phyloP scores from a whole-genome alignment of 2,888 invertebrate genomes.

The Neria commutata region DNA sequence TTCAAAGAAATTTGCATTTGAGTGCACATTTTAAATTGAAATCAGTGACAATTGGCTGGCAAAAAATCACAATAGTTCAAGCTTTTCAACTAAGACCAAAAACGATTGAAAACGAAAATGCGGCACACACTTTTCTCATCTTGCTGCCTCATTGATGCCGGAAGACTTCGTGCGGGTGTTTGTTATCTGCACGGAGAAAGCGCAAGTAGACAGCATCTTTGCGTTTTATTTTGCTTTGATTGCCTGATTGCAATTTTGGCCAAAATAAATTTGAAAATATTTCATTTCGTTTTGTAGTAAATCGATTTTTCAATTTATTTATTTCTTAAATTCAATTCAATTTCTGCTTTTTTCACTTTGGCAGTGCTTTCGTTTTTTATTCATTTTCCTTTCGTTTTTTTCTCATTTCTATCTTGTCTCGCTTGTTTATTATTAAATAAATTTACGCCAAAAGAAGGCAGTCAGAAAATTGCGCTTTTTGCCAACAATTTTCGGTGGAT shows the following conservation, averaged over 20 bases:
- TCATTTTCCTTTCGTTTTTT: background rate
- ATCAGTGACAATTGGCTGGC: slow-evolving; percentile 4
- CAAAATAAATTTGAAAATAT: background rate
- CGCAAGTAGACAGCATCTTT: slow-evolving; percentile 27
- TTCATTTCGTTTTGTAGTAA: background rate
- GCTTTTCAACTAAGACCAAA: slow-evolving; percentile 9
- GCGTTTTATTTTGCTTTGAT: background rate
- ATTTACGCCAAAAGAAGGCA: slow-evolving; percentile 12
- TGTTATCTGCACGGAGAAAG: slow-evolving; percentile 10
- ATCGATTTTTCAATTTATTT: background rate
- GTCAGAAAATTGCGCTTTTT: slow-evolving; percentile 18
- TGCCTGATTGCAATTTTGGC: background rate
- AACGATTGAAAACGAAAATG: slow-evolving; percentile 18
- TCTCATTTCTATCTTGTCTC: background rate
- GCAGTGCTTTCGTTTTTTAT: background rate
- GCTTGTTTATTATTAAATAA: slow-evolving; percentile 24
- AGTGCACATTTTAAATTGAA: slow-evolving; percentile 29
- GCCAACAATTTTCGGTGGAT: slow-evolving; percentile 20
- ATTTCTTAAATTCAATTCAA: slow-evolving; percentile 4
- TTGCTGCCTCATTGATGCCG: slow-evolving; percentile 41
- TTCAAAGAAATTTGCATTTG: slow-evolving; percentile 14
- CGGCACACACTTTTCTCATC: slow-evolving; percentile 11
- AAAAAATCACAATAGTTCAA: slow-evolving; percentile 3
- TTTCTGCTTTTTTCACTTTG: slow-evolving; percentile 1
- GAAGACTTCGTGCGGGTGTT: no score